Conservation (phyloP, 1,140 invertebrate genomes). For the Pseudomyrmex cubaensis region DNA sequence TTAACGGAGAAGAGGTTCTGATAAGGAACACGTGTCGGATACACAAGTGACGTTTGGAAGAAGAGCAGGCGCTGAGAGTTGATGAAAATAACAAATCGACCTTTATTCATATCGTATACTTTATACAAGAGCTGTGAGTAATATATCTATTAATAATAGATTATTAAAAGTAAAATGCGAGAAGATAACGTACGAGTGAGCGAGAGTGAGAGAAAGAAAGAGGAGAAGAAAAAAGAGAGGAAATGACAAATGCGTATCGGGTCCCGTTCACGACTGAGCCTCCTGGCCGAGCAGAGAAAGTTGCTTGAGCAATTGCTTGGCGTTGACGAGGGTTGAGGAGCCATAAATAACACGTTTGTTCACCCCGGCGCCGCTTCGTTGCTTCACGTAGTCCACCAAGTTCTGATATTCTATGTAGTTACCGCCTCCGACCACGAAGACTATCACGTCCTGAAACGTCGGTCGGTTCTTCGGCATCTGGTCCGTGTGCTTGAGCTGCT, state of each 20-base stretch:
- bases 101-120: conserved; percentile 71
- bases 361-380: conserved; percentile 90
- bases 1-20: neutral
- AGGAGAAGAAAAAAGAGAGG: neutral
- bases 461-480: conserved; percentile 88
- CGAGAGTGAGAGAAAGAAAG: neutral
- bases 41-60: neutral
- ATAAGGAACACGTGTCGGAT: neutral
- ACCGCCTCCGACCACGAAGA: conserved; percentile 98
- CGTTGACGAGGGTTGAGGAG: conserved; percentile 96
- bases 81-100: conserved; percentile 67
- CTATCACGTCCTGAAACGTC: conserved; percentile 95
- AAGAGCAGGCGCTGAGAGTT: conserved; percentile 1
- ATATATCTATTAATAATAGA: too few relatives aligned
- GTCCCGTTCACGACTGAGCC: conserved; percentile 83
- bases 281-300: conserved; percentile 91
- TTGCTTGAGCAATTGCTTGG: conserved; percentile 96
- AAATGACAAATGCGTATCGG: neutral
- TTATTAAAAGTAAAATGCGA: too few relatives aligned
- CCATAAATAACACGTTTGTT: conserved; percentile 97
- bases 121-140: conserved; percentile 60
- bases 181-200: neutral
- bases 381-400: conserved; percentile 97
- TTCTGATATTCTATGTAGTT: conserved; percentile 99
- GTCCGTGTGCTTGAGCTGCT: conserved; percentile 92